phyloP scores from a whole-genome alignment of 2,797 vertebrate species.

The Myotis findleyi region DNA sequence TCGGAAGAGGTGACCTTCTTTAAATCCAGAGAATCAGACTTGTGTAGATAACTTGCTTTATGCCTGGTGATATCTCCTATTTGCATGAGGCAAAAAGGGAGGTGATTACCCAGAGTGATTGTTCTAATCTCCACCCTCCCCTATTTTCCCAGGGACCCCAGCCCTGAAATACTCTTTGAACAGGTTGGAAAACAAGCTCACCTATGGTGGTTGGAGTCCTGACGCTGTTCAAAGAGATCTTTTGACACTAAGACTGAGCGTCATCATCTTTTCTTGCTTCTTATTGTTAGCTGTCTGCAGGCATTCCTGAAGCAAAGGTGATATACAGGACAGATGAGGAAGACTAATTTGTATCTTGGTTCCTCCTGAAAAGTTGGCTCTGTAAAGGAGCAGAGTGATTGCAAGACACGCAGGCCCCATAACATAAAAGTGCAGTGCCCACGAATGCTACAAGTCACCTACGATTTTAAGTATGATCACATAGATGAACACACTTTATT shows the following conservation, averaged over 20 bases:
- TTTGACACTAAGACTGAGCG: background rate
- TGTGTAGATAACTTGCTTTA: no score
- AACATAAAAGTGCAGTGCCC: background rate
- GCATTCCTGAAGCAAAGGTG: background rate
- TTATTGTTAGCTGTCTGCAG: background rate
- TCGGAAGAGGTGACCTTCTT: background rate
- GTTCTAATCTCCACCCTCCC: background rate
- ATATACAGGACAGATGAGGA: background rate
- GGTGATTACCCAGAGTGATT: no score
- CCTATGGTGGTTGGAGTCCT: background rate
- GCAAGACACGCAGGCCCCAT: background rate
- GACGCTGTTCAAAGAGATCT: background rate
- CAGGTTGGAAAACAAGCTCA: background rate
- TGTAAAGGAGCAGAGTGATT: background rate
- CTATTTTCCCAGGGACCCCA: background rate
- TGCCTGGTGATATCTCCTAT: fast-evolving
- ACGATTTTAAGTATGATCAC: background rate
- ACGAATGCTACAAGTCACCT: no score
- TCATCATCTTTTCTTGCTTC: background rate
- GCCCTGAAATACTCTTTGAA: slow-evolving; percentile 17
- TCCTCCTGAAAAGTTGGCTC: background rate
- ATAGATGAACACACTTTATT: background rate
- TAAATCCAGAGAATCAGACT: background rate
- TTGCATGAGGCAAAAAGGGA: background rate
- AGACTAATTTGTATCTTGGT: background rate